Conservation (phyloP, 2,113 vertebrate species). For the Macaca nemestrina region DNA sequence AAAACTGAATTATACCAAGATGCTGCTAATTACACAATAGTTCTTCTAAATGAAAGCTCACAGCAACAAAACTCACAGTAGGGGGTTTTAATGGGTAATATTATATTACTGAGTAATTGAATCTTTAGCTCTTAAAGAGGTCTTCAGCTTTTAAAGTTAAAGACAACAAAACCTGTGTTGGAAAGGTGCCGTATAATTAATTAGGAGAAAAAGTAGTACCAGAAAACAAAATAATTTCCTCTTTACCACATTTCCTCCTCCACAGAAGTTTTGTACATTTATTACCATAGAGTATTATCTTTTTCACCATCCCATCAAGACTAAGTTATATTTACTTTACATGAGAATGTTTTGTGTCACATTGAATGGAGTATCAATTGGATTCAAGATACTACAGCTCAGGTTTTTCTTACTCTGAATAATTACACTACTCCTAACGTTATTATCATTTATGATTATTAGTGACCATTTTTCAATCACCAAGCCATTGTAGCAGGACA, state of each 20-base stretch:
- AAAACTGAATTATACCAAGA: slow-evolving; percentile 75
- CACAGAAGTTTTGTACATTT: neutral
- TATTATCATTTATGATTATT: neutral
- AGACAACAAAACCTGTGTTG: slow-evolving; percentile 17
- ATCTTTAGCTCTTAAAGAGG: slow-evolving; percentile 33
- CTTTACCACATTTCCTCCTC: neutral
- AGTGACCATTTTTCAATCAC: neutral
- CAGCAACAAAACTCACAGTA: slow-evolving; percentile 65
- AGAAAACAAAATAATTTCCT: slow-evolving; percentile 47
- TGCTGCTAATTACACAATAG: slow-evolving; percentile 75
- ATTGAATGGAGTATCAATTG: neutral
- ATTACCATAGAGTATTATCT: neutral
- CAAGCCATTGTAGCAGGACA: neutral
- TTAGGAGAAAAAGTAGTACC: neutral
- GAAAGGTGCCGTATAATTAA: neutral
- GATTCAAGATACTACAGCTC: neutral
- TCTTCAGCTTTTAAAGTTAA: slow-evolving; percentile 43
- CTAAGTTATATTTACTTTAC: slow-evolving; percentile 12
- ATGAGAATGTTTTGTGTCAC: neutral
- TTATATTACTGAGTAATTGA: slow-evolving; percentile 54
- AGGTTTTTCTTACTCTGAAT: neutral
- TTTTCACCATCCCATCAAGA: neutral
- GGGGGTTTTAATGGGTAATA: slow-evolving; percentile 42
- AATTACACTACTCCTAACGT: neutral
- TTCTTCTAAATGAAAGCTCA: slow-evolving; percentile 74